phyloP scores from a whole-genome alignment of 1,140 invertebrate species.

The Drosophila pandora region DNA sequence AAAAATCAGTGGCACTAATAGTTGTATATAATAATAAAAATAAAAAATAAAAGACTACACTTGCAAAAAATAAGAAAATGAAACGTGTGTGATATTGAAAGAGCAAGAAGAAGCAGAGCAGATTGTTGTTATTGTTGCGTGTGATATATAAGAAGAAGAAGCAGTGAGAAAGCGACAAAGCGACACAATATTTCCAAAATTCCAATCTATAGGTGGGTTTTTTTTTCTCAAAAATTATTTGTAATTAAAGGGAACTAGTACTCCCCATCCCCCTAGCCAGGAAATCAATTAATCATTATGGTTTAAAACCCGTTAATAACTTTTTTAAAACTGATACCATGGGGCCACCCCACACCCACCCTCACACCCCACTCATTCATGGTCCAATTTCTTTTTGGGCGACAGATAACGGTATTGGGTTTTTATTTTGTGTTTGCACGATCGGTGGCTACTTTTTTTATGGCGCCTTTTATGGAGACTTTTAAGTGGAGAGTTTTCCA shows the following conservation, averaged over 20 bases:
- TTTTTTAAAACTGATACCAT: conserved; percentile 42
- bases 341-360: background rate
- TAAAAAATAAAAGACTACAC: conserved; percentile 27
- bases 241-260: background rate
- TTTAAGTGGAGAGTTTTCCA: too few relatives aligned
- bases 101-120: conserved; percentile 57
- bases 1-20: background rate
- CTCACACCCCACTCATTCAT: conserved; percentile 6
- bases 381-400: conserved; percentile 3
- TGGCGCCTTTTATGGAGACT: conserved; percentile 4
- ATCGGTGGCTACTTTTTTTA: conserved; percentile 12
- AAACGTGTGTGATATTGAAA: conserved; percentile 80
- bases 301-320: conserved; percentile 53
- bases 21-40: background rate
- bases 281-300: conserved; percentile 55
- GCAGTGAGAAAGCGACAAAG: conserved; percentile 15
- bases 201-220: conserved; percentile 46
- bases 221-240: background rate
- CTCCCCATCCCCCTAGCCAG: too few relatives aligned
- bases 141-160: conserved; percentile 30
- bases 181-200: conserved; percentile 28
- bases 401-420: conserved; percentile 17
- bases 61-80: conserved; percentile 56
- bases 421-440: conserved; percentile 19
- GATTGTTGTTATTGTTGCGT: conserved; percentile 33